phyloP scores from a whole-genome alignment of 2,888 invertebrate species.

The Sphecodes monilicornis region DNA sequence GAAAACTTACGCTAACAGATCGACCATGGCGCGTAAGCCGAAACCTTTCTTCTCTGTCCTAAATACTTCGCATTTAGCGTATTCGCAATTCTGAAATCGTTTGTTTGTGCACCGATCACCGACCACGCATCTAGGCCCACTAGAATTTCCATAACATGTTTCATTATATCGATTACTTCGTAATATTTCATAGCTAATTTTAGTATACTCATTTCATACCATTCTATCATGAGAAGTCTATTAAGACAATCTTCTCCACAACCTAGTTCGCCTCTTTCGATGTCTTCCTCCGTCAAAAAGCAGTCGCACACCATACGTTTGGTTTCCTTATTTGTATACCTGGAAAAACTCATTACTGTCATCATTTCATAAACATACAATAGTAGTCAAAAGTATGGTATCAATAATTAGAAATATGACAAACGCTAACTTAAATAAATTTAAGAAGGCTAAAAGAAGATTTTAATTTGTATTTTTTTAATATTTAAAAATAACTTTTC shows the following conservation, averaged over 20 bases:
- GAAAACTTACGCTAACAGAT: slow-evolving; percentile 89
- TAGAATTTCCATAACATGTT: slow-evolving; percentile 83
- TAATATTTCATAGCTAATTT: slow-evolving; percentile 9
- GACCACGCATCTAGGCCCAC: slow-evolving; percentile 95
- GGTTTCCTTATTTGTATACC: slow-evolving; percentile 94
- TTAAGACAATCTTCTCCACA: slow-evolving; percentile 99
- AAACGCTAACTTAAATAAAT: not conserved
- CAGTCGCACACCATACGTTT: slow-evolving; percentile 98
- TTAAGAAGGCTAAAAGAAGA: too few relatives aligned
- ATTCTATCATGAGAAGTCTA: slow-evolving; percentile 99
- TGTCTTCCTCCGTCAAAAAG: slow-evolving; percentile 95
- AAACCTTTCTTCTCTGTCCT: slow-evolving; percentile 97
- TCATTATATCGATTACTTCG: not conserved
- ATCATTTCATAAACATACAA: slow-evolving; percentile 17
- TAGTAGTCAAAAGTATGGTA: not conserved
- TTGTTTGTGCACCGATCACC: slow-evolving; percentile 97
- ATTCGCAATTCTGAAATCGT: slow-evolving; percentile 95
- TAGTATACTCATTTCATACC: slow-evolving; percentile 86
- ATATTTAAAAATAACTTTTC: not conserved
- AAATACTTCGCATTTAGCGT: slow-evolving; percentile 94
- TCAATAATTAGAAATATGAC: not conserved
- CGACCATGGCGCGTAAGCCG: slow-evolving; percentile 92
- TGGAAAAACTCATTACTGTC: slow-evolving; percentile 64
- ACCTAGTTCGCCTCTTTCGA: slow-evolving; percentile 92
- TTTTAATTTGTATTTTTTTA: not conserved